phyloP scores from a whole-genome alignment of 30 jellyfish, hydroid and myxozoan genomes.

The Turritopsis rubra region DNA sequence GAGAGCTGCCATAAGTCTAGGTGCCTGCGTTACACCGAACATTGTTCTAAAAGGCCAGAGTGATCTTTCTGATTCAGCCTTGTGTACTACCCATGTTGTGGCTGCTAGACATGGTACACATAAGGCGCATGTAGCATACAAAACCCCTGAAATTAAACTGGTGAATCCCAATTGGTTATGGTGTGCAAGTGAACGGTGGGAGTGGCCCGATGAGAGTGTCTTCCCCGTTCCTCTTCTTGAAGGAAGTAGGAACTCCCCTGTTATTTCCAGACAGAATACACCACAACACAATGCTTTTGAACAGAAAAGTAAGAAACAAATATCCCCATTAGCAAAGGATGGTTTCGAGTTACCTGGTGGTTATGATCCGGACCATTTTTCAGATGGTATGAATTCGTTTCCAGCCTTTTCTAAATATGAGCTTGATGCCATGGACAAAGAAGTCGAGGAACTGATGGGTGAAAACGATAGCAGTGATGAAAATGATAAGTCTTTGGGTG shows the following conservation, averaged over 20 bases:
- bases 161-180: constrained; percentile 95
- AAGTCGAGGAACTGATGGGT: constrained; percentile 83
- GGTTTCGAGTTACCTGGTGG: constrained; percentile 43
- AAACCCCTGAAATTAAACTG: constrained; percentile 45
- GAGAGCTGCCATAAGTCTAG: constrained; percentile 75
- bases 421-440: constrained; percentile 92
- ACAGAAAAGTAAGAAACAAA: constrained; percentile 7
- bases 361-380: constrained; percentile 11
- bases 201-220: constrained; percentile 85
- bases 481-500: background rate
- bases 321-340: constrained; percentile 44
- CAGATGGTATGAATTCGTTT: constrained; percentile 19
- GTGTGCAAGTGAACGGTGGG: constrained; percentile 96
- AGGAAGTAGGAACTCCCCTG: constrained; percentile 47
- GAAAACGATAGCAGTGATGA: constrained; percentile 19
- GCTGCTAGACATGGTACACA: constrained; percentile 99
- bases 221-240: constrained; percentile 64
- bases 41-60: constrained; percentile 16
- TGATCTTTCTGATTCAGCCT: background rate
- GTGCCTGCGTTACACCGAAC: constrained; percentile 74
- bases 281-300: constrained; percentile 43
- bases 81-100: constrained; percentile 75
- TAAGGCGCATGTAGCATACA: constrained; percentile 79
- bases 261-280: constrained; percentile 63
- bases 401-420: constrained; percentile 60